These are phyloP conservation scores for Gallinago media DNA, from an alignment of 2,113 vertebrate species.

Conservation along the genomic window DNA sequence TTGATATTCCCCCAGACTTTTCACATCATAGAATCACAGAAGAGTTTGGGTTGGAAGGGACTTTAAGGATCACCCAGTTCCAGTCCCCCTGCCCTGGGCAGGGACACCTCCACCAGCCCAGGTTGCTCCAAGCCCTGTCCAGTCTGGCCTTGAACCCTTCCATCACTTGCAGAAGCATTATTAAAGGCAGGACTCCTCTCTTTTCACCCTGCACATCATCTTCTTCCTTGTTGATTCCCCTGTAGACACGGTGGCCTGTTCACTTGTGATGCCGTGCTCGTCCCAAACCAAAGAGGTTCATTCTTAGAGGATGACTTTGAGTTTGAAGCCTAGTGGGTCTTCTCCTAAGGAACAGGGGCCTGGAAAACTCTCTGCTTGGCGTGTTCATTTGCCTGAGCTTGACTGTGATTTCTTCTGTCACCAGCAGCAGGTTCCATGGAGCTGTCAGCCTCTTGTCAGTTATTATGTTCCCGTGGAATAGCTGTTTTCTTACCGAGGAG, in stretches of 20 bases:
- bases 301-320: not conserved
- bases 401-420: not conserved
- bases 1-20: not conserved
- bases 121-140: not conserved
- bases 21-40: not conserved
- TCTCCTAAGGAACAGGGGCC: not conserved
- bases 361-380: not conserved
- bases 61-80: not conserved
- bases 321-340: not conserved
- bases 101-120: not conserved
- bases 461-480: not conserved
- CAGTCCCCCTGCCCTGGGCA: not conserved
- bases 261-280: not conserved
- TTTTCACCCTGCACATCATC: not conserved
- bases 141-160: not conserved
- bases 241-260: accelerated
- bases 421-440: not conserved
- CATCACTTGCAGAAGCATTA: not conserved
- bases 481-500: not conserved
- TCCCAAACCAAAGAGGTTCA: not conserved
- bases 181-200: not conserved
- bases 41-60: not conserved
- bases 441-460: not conserved
- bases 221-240: not conserved
- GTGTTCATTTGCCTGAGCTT: not conserved